These are phyloP conservation scores for Psittacula derbiana DNA, from an alignment of 2,797 vertebrate genomes.

Conservation along the genomic window DNA sequence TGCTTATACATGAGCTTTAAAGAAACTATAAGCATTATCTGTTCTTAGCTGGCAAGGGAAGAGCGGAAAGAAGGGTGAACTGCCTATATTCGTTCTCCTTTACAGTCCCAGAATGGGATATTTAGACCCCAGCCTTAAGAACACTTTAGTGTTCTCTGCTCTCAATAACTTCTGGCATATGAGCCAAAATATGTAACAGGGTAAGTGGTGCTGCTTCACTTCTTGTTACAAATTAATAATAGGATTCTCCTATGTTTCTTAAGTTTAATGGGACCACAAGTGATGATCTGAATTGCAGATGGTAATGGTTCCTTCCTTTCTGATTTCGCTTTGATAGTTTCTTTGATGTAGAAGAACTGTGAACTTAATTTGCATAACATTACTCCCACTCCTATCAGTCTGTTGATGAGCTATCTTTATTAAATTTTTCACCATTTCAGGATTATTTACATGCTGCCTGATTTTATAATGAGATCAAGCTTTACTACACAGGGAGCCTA, in stretches of 20 bases:
- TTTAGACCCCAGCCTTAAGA: neutral
- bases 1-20: neutral
- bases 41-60: neutral
- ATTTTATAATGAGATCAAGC: conserved; percentile 27
- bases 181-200: neutral
- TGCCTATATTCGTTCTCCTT: neutral
- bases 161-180: neutral
- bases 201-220: neutral
- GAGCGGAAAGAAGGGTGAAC: neutral
- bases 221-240: neutral
- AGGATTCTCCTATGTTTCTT: neutral
- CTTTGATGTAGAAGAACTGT: conserved; percentile 57
- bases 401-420: conserved; percentile 41
- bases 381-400: conserved; percentile 49
- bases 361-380: conserved; percentile 26
- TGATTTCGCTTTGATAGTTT: conserved; percentile 23
- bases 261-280: conserved; percentile 1
- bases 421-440: conserved; percentile 10
- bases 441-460: conserved; percentile 20
- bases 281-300: conserved; percentile 50
- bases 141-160: neutral
- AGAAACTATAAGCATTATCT: neutral
- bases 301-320: conserved; percentile 14
- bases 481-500: neutral
- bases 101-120: neutral